Conservation (phyloP, 2,888 invertebrate genomes). For the Rotaria magnacalcarata region DNA sequence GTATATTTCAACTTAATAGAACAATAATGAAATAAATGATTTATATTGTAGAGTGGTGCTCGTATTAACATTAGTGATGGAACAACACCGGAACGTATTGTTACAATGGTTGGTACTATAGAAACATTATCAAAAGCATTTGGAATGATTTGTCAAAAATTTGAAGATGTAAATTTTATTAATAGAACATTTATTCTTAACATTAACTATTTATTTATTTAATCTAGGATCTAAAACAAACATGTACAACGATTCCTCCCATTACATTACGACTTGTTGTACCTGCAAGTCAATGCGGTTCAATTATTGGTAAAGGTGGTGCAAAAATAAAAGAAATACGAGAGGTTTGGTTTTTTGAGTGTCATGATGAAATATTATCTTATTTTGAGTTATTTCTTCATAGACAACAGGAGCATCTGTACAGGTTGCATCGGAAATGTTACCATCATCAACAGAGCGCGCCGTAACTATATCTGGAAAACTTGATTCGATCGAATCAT, state of each 20-base stretch:
- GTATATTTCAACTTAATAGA: slow-evolving; percentile 63
- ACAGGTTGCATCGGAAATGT: slow-evolving; percentile 93
- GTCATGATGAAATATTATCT: no score
- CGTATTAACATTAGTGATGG: slow-evolving; percentile 99
- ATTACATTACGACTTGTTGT: slow-evolving; percentile 83
- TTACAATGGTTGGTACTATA: slow-evolving; percentile 93
- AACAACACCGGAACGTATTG: slow-evolving; percentile 96
- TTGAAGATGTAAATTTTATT: slow-evolving; percentile 78
- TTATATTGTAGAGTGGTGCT: slow-evolving; percentile 77
- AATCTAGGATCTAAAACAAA: slow-evolving; percentile 40
- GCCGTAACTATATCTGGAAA: slow-evolving; percentile 96
- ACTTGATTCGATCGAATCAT: slow-evolving; percentile 93
- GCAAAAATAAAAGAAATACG: slow-evolving; percentile 99
- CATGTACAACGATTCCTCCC: slow-evolving; percentile 44
- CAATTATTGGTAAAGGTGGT: slow-evolving; percentile 96
- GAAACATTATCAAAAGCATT: slow-evolving; percentile 96
- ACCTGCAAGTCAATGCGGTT: slow-evolving; percentile 98
- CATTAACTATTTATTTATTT: no score
- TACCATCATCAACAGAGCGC: slow-evolving; percentile 95
- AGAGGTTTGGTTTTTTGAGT: slow-evolving; percentile 69
- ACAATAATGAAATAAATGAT: background rate
- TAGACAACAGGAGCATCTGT: slow-evolving; percentile 64
- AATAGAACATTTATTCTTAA: background rate
- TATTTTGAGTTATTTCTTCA: background rate
- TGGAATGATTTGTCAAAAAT: slow-evolving; percentile 96